phyloP scores from a whole-genome alignment of 2,797 vertebrate genomes.

The Salmo trutta region DNA sequence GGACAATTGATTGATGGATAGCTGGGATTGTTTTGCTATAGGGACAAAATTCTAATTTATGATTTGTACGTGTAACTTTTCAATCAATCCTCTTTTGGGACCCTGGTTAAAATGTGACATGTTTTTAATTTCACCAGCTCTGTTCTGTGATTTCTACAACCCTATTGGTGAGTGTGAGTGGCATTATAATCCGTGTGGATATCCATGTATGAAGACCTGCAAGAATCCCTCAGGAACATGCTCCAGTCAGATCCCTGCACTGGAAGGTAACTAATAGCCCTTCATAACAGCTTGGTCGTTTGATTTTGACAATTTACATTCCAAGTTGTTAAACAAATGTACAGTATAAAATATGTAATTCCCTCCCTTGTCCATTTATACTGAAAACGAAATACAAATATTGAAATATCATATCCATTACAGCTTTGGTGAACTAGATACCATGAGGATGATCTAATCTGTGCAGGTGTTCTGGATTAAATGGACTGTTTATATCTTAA shows the following conservation, averaged over 20 bases:
- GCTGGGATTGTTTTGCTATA: not conserved
- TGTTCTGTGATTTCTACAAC: constrained; percentile 83
- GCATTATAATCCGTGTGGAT: constrained; percentile 78
- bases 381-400: too few species aligned
- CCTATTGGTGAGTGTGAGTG: constrained; percentile 74
- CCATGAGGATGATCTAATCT: not conserved
- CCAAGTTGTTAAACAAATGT: not conserved
- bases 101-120: not conserved
- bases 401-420: too few species aligned
- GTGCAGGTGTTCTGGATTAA: not conserved
- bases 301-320: not conserved
- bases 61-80: not conserved
- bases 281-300: not conserved
- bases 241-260: constrained; percentile 66
- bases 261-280: constrained; percentile 69
- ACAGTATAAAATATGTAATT: not conserved
- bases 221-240: constrained; percentile 72
- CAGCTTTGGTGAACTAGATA: not conserved
- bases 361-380: too few species aligned
- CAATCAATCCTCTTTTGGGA: constrained; percentile 25
- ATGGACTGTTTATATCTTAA: constrained; percentile 25
- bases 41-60: not conserved
- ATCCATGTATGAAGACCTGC: constrained; percentile 78
- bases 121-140: constrained; percentile 53
- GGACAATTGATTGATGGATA: not conserved